Conservation (phyloP, 2,113 vertebrate species). For the Entelurus aequoreus region DNA sequence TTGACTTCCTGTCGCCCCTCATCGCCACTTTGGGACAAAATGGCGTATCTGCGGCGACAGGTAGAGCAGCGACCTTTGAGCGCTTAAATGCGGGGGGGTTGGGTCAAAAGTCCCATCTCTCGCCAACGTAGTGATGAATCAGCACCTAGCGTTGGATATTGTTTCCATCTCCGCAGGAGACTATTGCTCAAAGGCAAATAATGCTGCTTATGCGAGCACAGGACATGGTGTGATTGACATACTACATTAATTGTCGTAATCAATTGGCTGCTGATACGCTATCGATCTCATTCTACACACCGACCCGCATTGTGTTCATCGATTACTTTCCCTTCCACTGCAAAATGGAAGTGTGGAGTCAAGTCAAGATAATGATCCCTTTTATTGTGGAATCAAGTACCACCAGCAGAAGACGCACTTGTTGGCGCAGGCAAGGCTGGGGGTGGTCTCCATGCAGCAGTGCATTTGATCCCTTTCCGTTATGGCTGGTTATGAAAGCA, state of each 20-base stretch:
- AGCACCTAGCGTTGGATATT: slow-evolving; percentile 28
- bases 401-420: slow-evolving; percentile 98
- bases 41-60: slow-evolving; percentile 35
- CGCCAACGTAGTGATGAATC: slow-evolving; percentile 17
- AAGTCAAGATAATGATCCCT: too few species aligned
- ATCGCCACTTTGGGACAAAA: slow-evolving; percentile 13
- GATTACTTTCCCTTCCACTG: too few species aligned
- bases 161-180: not conserved
- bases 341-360: too few species aligned
- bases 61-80: slow-evolving; percentile 43
- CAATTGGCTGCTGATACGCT: too few species aligned
- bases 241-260: too few species aligned
- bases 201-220: not conserved
- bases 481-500: too few species aligned
- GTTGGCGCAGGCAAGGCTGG: slow-evolving; percentile 92
- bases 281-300: too few species aligned
- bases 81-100: not conserved
- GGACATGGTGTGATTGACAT: too few species aligned
- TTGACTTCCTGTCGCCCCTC: slow-evolving; percentile 32
- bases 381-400: slow-evolving; percentile 52
- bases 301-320: too few species aligned
- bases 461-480: slow-evolving; percentile 48
- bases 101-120: slow-evolving; percentile 2
- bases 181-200: not conserved
- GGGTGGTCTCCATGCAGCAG: slow-evolving; percentile 94